Evolutionary conservation across 2,888 invertebrate species (phyloP).

Genomic region (Teleogryllus oceanicus): DNA sequence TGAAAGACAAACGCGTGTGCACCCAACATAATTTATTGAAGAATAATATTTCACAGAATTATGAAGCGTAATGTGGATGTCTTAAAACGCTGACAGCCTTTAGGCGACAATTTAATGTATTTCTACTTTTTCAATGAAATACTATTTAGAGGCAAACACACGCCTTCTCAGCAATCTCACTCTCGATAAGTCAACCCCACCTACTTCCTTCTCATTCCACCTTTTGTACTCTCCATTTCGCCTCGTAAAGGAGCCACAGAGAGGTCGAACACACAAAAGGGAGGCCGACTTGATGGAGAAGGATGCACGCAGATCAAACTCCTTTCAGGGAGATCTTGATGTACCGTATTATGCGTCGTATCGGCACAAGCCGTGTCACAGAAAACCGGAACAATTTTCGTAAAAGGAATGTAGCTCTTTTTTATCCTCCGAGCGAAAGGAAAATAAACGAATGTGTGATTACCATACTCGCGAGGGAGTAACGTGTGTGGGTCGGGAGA

Average conservation of each 20-base stretch:
- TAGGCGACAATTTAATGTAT: too few relatives aligned
- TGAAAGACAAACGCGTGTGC: too few relatives aligned
- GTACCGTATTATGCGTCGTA: not conserved
- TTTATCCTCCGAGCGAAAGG: not conserved
- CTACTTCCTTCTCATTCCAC: not conserved
- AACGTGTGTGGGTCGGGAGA: not conserved
- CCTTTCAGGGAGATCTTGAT: not conserved
- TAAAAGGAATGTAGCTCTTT: not conserved
- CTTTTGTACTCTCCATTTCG: not conserved
- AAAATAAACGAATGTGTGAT: not conserved
- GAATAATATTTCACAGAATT: too few relatives aligned
- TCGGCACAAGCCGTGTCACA: not conserved
- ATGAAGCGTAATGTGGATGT: too few relatives aligned
- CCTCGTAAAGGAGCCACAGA: not conserved
- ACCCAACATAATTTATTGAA: too few relatives aligned
- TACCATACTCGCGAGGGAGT: not conserved
- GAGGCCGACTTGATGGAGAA: too few relatives aligned
- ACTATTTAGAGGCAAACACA: too few relatives aligned
- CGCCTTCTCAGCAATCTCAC: not conserved
- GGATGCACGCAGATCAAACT: not conserved
- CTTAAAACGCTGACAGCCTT: too few relatives aligned
- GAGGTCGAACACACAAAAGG: not conserved
- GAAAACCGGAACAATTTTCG: slow-evolving; percentile 18
- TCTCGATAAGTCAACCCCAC: not conserved
- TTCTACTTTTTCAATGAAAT: too few relatives aligned